Conservation (phyloP, 2,113 vertebrate species). For the Seriola rivoliana region DNA sequence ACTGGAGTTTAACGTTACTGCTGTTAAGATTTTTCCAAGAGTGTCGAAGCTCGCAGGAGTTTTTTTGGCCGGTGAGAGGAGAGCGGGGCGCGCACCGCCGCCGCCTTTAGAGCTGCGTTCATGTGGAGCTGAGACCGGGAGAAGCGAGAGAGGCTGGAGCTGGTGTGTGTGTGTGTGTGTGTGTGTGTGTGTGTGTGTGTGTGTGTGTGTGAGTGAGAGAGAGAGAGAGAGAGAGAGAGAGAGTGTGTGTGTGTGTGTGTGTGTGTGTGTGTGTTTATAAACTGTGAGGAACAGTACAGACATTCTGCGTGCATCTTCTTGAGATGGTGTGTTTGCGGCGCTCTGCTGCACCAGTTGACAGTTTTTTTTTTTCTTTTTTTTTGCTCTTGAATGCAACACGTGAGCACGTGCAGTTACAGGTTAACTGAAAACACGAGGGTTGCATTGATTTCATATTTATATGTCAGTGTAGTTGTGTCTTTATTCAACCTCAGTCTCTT, state of each 20-base stretch:
- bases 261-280: constrained; percentile 1
- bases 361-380: background rate
- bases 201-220: background rate
- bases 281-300: constrained; percentile 6
- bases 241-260: background rate
- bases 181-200: constrained; percentile 3
- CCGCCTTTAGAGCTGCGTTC: constrained; percentile 43
- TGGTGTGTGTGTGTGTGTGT: constrained; percentile 19
- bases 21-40: constrained; percentile 18
- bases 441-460: background rate
- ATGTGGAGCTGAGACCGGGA: constrained; percentile 52
- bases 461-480: background rate
- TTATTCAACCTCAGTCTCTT: background rate
- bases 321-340: background rate
- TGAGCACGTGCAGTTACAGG: constrained; percentile 3
- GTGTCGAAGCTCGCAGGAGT: constrained; percentile 4
- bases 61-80: constrained; percentile 25
- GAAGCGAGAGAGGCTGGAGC: constrained; percentile 21
- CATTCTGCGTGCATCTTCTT: constrained; percentile 17
- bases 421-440: background rate
- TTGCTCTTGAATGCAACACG: constrained; percentile 46
- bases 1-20: constrained; percentile 43
- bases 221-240: no score
- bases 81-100: constrained; percentile 50
- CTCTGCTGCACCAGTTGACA: constrained; percentile 25